phyloP scores from a whole-genome alignment of 2,113 vertebrate species.

The Anolis carolinensis region DNA sequence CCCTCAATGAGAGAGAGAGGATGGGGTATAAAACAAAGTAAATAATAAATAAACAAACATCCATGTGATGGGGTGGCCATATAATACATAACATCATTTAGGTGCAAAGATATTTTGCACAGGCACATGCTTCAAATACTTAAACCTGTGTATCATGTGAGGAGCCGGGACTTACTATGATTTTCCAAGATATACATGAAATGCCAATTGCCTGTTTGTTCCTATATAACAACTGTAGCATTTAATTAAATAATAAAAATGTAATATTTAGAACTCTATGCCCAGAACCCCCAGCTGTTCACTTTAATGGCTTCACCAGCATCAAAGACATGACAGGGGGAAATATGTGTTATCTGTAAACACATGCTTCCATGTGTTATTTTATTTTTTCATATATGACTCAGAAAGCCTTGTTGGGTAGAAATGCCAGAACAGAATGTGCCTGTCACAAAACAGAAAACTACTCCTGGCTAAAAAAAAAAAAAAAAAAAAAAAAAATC shows the following conservation, averaged over 20 bases:
- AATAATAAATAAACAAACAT: too few relatives aligned
- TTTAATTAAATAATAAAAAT: neutral
- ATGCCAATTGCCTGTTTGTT: neutral
- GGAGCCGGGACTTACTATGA: neutral
- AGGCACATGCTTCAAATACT: neutral
- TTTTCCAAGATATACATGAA: neutral
- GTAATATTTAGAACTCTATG: neutral
- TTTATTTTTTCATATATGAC: conserved; percentile 51
- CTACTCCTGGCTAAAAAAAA: too few relatives aligned
- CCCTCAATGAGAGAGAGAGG: too few relatives aligned
- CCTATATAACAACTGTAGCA: neutral
- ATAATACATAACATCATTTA: neutral
- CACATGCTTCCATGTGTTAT: conserved; percentile 41
- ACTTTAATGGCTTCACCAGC: neutral
- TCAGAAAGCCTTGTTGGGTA: conserved; percentile 47
- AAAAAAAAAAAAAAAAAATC: conserved; percentile 58
- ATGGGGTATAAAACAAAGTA: too few relatives aligned
- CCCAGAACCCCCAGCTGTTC: conserved; percentile 7
- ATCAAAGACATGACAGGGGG: conserved; percentile 40
- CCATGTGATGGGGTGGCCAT: neutral
- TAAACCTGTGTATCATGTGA: neutral
- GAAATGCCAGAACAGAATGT: conserved; percentile 34
- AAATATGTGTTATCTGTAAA: conserved; percentile 41
- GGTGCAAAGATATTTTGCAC: neutral
- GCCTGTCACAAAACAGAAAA: conserved; percentile 62